Evolutionary conservation across 1,140 invertebrate genomes (phyloP).

Genomic region (Megalonaias nervosa): DNA sequence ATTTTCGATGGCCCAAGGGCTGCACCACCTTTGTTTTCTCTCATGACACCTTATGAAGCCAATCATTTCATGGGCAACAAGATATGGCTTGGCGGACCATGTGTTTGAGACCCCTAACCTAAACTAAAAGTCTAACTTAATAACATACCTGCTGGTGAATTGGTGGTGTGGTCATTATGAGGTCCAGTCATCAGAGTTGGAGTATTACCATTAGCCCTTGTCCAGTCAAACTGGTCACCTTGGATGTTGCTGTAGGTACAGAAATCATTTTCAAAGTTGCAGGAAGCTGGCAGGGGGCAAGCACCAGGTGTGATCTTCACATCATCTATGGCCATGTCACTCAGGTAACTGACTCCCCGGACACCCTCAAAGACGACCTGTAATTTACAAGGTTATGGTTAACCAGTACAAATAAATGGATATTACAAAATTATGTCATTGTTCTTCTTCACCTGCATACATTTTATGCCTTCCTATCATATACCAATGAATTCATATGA

Average conservation of each 20-base stretch:
- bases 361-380: slow-evolving; percentile 56
- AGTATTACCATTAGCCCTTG: slow-evolving; percentile 45
- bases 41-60: too few species aligned
- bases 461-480: too few species aligned
- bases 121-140: background rate
- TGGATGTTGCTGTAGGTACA: slow-evolving; percentile 60
- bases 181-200: slow-evolving; percentile 55
- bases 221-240: slow-evolving; percentile 66
- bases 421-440: background rate
- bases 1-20: too few species aligned
- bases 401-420: background rate
- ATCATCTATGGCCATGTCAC: slow-evolving; percentile 83
- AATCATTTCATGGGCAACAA: too few species aligned
- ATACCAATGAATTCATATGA: too few species aligned
- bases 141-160: slow-evolving; percentile 41
- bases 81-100: too few species aligned
- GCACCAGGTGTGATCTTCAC: slow-evolving; percentile 64
- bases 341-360: slow-evolving; percentile 67
- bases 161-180: slow-evolving; percentile 59
- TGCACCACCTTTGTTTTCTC: too few species aligned
- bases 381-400: background rate
- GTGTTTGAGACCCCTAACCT: too few species aligned
- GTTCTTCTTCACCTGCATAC: too few species aligned
- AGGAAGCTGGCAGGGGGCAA: slow-evolving; percentile 45
- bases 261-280: slow-evolving; percentile 59